Evolutionary conservation across 37 sponge, comb jelly and placozoan species (phyloP).

Genomic region (Hormiphora californensis): DNA sequence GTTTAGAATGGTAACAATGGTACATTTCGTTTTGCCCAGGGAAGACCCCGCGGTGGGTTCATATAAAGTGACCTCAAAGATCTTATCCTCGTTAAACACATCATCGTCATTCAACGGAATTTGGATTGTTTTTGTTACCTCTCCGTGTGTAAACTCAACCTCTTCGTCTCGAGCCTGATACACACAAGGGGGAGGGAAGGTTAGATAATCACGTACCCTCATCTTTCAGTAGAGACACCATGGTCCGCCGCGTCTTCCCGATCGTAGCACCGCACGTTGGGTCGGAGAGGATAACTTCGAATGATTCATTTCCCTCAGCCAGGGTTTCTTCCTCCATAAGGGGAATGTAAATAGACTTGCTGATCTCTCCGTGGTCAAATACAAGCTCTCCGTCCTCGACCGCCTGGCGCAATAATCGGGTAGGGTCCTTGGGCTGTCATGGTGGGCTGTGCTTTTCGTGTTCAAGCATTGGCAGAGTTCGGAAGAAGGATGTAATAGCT

Average conservation of each 20-base stretch:
- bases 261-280: conserved; percentile 1
- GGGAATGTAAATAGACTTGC: background rate
- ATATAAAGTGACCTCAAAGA: conserved; percentile 36
- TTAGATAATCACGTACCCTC: no score
- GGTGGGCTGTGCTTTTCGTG: no score
- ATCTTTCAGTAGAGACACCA: conserved; percentile 26
- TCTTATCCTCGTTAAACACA: conserved; percentile 52
- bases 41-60: conserved; percentile 45
- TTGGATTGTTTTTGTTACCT: conserved; percentile 49
- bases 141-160: conserved; percentile 50
- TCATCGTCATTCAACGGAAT: conserved; percentile 52
- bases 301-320: background rate
- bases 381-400: background rate
- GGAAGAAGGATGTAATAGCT: no score
- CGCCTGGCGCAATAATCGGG: no score
- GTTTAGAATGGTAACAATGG: conserved; percentile 55
- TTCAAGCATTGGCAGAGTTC: no score
- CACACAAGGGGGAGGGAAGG: no score
- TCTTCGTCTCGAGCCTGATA: conserved; percentile 33
- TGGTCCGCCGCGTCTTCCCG: background rate
- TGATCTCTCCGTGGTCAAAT: conserved; percentile 48
- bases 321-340: background rate
- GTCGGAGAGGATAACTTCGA: background rate
- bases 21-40: conserved; percentile 42
- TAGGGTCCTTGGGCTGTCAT: no score